phyloP scores from a whole-genome alignment of 2,797 vertebrate species.

The Apogon talboti region DNA sequence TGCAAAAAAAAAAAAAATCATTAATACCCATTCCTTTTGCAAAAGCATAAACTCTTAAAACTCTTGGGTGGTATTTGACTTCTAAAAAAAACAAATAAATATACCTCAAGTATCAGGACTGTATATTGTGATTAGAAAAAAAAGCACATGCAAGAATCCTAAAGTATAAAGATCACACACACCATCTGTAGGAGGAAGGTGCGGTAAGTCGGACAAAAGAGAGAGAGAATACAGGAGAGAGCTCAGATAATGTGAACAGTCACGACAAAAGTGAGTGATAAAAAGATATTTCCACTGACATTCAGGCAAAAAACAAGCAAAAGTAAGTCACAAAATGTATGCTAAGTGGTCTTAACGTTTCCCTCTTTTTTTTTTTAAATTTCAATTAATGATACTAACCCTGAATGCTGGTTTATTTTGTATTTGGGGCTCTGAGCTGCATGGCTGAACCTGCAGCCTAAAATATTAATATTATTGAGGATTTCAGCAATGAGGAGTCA shows the following conservation, averaged over 20 bases:
- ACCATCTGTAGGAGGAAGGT: conserved; percentile 8
- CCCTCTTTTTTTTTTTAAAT: neutral
- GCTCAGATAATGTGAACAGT: neutral
- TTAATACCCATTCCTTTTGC: too few relatives aligned
- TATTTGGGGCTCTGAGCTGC: neutral
- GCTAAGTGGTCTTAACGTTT: conserved; percentile 26
- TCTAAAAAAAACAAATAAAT: neutral
- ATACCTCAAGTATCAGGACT: neutral
- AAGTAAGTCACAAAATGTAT: conserved; percentile 7
- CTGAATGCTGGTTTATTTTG: neutral
- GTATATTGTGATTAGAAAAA: conserved; percentile 17
- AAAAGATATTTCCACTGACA: conserved; percentile 8
- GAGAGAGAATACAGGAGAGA: neutral
- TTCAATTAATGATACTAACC: neutral
- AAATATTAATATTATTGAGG: neutral
- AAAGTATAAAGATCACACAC: conserved; percentile 13
- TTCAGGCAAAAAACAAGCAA: conserved; percentile 16
- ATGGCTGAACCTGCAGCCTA: neutral
- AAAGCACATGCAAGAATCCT: conserved; percentile 42
- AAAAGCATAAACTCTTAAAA: conserved; percentile 7
- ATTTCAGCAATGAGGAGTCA: neutral
- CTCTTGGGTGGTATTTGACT: conserved; percentile 7
- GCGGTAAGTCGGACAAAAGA: conserved; percentile 5
- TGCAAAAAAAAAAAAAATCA: conserved; percentile 1
- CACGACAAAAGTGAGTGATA: neutral